Percentiles rank a stretch among this genome's conserved stretches.
Evolutionary conservation across 2,888 invertebrate genomes (phyloP).

Genomic region (Polylopha cassiicola): DNA sequence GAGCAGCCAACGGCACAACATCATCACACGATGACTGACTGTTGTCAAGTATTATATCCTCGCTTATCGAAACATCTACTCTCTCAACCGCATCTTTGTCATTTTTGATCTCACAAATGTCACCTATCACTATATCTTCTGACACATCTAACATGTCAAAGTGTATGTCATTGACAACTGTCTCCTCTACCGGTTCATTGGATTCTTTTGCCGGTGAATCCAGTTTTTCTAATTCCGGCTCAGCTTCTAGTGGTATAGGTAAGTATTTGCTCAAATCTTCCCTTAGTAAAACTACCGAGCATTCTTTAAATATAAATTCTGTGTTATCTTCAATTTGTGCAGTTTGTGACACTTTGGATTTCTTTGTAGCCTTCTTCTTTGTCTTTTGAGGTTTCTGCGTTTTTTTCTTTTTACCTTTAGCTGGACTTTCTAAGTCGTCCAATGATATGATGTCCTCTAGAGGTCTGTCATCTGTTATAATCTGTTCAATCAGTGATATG

Average conservation of each 20-base stretch:
- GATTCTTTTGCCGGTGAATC: background rate
- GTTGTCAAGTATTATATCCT: constrained; percentile 64
- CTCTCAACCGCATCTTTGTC: constrained; percentile 42
- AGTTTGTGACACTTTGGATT: constrained; percentile 26
- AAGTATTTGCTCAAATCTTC: constrained; percentile 44
- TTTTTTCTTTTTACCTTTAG: constrained; percentile 35
- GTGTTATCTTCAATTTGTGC: constrained; percentile 7
- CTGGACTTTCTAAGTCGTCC: constrained; percentile 51
- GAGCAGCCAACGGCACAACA: constrained; percentile 19
- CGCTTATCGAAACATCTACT: constrained; percentile 36
- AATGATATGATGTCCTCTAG: constrained; percentile 64
- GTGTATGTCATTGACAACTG: constrained; percentile 48
- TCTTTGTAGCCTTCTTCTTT: constrained; percentile 27
- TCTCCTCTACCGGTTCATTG: constrained; percentile 28
- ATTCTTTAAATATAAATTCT: constrained; percentile 43
- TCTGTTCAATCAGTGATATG: constrained; percentile 65
- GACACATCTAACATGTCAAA: constrained; percentile 71
- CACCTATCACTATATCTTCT: constrained; percentile 66
- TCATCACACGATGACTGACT: constrained; percentile 56
- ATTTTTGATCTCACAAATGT: constrained; percentile 51
- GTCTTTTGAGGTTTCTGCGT: constrained; percentile 31
- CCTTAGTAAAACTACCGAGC: constrained; percentile 47
- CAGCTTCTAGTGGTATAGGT: constrained; percentile 9
- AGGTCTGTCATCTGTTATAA: constrained; percentile 62
- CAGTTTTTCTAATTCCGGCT: background rate